Conservation (phyloP, 2,113 vertebrate genomes). For the Cyanoramphus novaezelandiae region DNA sequence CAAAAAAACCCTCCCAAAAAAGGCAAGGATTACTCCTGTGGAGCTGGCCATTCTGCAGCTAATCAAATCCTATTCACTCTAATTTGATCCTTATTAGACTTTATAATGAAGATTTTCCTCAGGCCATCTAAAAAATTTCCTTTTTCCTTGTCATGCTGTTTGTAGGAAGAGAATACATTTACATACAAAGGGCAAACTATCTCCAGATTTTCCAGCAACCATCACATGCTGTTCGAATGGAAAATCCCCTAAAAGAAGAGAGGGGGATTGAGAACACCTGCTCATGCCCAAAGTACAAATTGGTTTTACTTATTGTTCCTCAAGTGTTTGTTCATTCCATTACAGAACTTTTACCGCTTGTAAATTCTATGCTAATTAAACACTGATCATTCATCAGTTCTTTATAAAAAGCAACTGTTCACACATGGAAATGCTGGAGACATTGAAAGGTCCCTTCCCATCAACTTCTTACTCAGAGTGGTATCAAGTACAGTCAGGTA, state of each 20-base stretch:
- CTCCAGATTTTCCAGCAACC: not conserved
- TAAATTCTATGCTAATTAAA: not conserved
- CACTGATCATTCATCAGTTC: not conserved
- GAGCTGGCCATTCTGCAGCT: slow-evolving; percentile 35
- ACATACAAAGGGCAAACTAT: not conserved
- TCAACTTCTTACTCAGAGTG: not conserved
- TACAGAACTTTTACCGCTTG: not conserved
- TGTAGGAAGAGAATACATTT: not conserved
- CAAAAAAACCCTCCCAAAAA: too few relatives aligned
- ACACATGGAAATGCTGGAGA: not conserved
- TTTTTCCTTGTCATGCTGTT: not conserved
- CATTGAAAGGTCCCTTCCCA: not conserved
- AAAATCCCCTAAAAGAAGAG: not conserved
- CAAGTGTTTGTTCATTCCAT: not conserved
- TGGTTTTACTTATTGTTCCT: slow-evolving; percentile 2
- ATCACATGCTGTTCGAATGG: not conserved
- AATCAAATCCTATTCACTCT: slow-evolving; percentile 32
- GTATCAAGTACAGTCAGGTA: not conserved
- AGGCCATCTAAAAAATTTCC: not conserved
- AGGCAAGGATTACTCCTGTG: not conserved
- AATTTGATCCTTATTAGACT: slow-evolving; percentile 42
- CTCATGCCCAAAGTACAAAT: not conserved
- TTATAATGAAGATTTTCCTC: slow-evolving; percentile 17
- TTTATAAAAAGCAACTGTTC: not conserved
- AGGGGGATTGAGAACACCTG: not conserved